Evolutionary conservation across 1,140 invertebrate genomes (phyloP).

Genomic region (Bacillus rossius): DNA sequence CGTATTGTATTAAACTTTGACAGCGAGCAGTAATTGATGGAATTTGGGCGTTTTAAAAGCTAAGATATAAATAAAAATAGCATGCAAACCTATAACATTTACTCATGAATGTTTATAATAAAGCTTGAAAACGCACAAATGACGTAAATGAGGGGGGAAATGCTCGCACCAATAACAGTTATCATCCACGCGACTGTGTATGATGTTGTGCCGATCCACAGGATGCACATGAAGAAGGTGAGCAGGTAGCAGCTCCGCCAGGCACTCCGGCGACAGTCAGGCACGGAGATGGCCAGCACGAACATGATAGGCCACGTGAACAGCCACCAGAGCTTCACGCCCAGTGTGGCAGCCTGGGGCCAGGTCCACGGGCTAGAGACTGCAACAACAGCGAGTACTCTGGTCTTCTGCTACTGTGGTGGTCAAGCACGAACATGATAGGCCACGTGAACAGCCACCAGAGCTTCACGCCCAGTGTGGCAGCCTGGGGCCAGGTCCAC

Average conservation of each 20-base stretch:
- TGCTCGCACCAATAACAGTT: conserved; percentile 55
- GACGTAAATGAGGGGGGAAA: no score
- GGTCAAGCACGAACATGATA: conserved; percentile 58
- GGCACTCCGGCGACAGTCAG: conserved; percentile 58
- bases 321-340: conserved; percentile 54
- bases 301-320: conserved; percentile 68
- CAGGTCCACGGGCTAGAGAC: background rate
- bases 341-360: background rate
- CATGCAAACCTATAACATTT: background rate
- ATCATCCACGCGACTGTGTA: conserved; percentile 69
- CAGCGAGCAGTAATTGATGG: no score
- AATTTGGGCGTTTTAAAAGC: no score
- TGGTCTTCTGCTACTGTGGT: conserved; percentile 63
- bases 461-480: conserved; percentile 32
- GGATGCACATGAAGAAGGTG: conserved; percentile 59
- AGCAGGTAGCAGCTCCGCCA: conserved; percentile 49
- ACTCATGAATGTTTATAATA: background rate
- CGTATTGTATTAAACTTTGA: no score
- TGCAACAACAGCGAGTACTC: background rate
- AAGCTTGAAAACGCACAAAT: background rate
- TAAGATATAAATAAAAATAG: background rate
- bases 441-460: conserved; percentile 71
- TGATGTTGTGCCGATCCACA: conserved; percentile 57
- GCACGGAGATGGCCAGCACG: conserved; percentile 64
- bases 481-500: background rate